Base-by-base conservation (phyloP, 2,113 vertebrate genomes). In the Tursiops truncatus region DNA sequence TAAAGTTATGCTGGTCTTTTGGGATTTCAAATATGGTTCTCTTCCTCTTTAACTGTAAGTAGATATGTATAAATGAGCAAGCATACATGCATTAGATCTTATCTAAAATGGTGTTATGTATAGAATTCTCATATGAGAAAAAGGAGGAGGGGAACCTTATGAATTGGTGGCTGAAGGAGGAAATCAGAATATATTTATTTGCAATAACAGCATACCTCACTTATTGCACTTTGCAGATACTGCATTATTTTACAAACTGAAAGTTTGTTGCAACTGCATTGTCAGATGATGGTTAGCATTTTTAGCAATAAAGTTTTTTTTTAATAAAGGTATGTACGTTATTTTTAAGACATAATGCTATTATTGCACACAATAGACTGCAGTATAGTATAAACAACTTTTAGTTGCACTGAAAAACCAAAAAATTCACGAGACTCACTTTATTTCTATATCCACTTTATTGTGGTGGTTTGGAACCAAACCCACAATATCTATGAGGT, bases 11-110 rank as follows among this genome's bases (percentile, higher is more conserved):
- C 5, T 71, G 26, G 26, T 91, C 28, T 82, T 90, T 62, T n/a
- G 6, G 23, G 65, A 81, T 71, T 92, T 82, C 87, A 89, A 76
- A 89, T 84, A 68, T 5, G 6, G 31, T 76, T 71, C 33, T 93
- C 74, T 63, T 87, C 26, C 20, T 85, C 21, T 92, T 26, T 36
- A 95, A 80, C 44, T 90, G 4, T 93, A 97, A 94, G 67, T 67
- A 70, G 38, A 63, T 6, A 60, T 2, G 60, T 90, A 65, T 41
- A 94, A 89, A 0, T 47, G 41, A 90, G 36, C 25, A 87, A 96
- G n/a, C 53, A 90, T 38, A 60, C 5, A 74, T 47, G 15, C 3
- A 86, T 44, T 71, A 7, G 6, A 76, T 92, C n/a, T 86, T 87
- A 90, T 6, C 80, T 47, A 83, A 85, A 92, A 60, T 90, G 17